Conservation (phyloP, 2,888 invertebrate genomes). For the Vanessa cardui region DNA sequence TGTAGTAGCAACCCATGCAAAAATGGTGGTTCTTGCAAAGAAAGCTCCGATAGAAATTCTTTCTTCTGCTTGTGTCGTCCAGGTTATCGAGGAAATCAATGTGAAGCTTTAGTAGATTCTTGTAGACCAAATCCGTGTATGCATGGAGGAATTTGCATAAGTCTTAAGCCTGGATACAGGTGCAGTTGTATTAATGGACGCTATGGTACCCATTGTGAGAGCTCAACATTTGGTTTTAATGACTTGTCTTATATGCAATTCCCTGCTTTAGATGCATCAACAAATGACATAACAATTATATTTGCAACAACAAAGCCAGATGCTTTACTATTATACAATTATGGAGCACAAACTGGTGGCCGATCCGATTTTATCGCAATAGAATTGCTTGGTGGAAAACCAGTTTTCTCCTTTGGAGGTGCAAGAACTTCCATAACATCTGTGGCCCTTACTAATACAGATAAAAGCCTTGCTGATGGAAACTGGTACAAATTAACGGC, state of each 20-base stretch:
- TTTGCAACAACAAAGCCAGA: slow-evolving; percentile 95
- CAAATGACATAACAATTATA: slow-evolving; percentile 94
- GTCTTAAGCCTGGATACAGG: slow-evolving; percentile 93
- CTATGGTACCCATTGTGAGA: slow-evolving; percentile 95
- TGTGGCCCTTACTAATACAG: slow-evolving; percentile 85
- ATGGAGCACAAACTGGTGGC: slow-evolving; percentile 93
- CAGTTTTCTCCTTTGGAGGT: slow-evolving; percentile 95
- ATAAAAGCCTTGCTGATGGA: slow-evolving; percentile 90
- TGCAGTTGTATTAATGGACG: slow-evolving; percentile 93
- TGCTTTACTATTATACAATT: slow-evolving; percentile 95
- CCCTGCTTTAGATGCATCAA: slow-evolving; percentile 91
- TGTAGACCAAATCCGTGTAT: slow-evolving; percentile 97
- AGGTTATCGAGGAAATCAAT: slow-evolving; percentile 95
- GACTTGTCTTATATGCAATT: slow-evolving; percentile 96
- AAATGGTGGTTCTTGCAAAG: slow-evolving; percentile 95
- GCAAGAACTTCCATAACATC: slow-evolving; percentile 94
- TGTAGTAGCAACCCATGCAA: slow-evolving; percentile 94
- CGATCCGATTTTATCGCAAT: slow-evolving; percentile 96
- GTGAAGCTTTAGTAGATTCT: slow-evolving; percentile 93
- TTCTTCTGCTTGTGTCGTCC: slow-evolving; percentile 96
- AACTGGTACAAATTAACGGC: slow-evolving; percentile 96
- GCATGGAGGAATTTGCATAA: slow-evolving; percentile 93
- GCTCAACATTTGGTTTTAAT: slow-evolving; percentile 93
- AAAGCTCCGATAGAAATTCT: slow-evolving; percentile 92
- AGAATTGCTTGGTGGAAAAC: slow-evolving; percentile 92